Evolutionary conservation across 2,113 vertebrate species (phyloP), one percentile per base, ranked within the genome.

Genomic region (Sylvia atricapilla): DNA sequence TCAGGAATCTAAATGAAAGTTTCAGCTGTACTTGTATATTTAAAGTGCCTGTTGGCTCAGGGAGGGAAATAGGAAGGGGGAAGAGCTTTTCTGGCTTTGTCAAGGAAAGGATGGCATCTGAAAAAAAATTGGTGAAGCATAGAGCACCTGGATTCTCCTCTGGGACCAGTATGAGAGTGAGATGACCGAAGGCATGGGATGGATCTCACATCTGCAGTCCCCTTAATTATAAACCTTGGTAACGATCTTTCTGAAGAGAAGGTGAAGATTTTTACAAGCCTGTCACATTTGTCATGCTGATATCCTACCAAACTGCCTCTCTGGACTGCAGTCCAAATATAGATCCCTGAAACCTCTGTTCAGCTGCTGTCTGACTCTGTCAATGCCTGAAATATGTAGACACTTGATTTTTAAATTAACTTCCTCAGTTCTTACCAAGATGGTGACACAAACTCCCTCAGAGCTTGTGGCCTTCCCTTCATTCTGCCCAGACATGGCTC

Each of bases 1-100:
- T 94, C 92, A 87, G 89, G 89, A 96, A 94, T 95, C 92, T 87
- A 93, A 94, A 94, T 91, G 75, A 91, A 93, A 95, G 79, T 72
- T 94, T 96, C 80, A 84, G 74, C 88, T 86, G 56, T 64, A 68
- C 89, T 83, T 87, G 85, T 78, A 59, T 93, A 94, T 90, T 94
- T 93, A 84, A 95, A 96, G 46, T 83, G 58, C 49, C 67, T 91
- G 25, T 76, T 89, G 91, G 89, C 78, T 94, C 27, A 1, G 69
- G 41, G 28, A 78, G 44, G 27, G 22, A 56, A 89, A 89, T 35
- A 59, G 68, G 33, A 88, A 84, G 16, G 27, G n/a, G 33, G 43
- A 87, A 93, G n/a, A 90, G 43, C 21, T 85, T 91, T 94, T 35
- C 68, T 89, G 84, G 41, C 30, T 52, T 33, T 87, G 63, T 87